Evolutionary conservation across 2,797 vertebrate species (phyloP), one percentile per base, ranked within the genome.

Genomic region (Halcyon smyrnensis): DNA sequence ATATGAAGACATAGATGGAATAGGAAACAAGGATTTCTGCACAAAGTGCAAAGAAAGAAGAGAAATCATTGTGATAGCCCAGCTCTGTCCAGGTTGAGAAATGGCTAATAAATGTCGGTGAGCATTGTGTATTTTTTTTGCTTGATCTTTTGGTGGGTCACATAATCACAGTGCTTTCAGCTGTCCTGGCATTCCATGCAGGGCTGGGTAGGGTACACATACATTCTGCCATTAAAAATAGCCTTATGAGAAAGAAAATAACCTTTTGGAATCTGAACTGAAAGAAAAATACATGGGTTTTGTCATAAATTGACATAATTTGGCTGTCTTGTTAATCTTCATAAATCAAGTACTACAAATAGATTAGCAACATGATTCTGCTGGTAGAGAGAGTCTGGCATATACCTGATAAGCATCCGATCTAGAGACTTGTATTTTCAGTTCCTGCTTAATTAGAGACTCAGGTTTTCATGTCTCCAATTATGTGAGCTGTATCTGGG

Each of bases 161-260:
- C 59, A 64, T 89, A 79, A 79, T 81, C 3, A 0, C 81, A 34
- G 39, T 75, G 53, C 81, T 92, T 93, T 93, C 76, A 82, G 80
- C 79, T 97, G 36, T 90, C 43, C 70, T 93, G 91, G 86, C 88
- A 71, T 80, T 93, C 73, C 43, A 9, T 71, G 48, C 23, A 37
- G 83, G 65, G 21, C 37, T 95, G 86, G 88, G 90, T 91, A 97
- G 84, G 60, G 69, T 77, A 94, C 63, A 71, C 51, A 18, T 51
- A 43, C 16, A 25, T 70, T 69, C 43, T 95, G 95, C 96, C 96
- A 96, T 94, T 73, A 96, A 92, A 97, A 97, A 97, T 73, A 97
- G 63, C 50, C 68, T 45, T 69, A 36, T 79, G 43, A 94, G 76
- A 96, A 97, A 87, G 88, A 96, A 97, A 97, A 97, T 51, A 96